Evolutionary conservation across 2,113 vertebrate species (phyloP).

Genomic region (Campylomormyrus tamandua): DNA sequence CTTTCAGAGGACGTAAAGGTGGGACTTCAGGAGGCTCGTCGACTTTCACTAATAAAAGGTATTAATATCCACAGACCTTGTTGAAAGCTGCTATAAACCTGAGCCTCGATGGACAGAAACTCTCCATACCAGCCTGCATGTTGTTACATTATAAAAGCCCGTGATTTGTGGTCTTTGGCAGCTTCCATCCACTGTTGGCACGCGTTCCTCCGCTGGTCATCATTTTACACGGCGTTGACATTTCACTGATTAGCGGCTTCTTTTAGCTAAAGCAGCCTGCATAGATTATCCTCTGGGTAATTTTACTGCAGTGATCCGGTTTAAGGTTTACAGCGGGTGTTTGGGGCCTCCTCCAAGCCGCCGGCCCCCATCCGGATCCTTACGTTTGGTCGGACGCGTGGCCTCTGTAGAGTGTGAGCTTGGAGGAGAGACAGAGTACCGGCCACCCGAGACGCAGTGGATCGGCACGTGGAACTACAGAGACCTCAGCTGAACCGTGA

Average conservation of each 20-base stretch:
- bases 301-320: background rate
- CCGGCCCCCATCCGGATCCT: background rate
- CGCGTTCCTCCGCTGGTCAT: background rate
- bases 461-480: background rate
- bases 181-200: background rate
- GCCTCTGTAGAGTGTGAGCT: background rate
- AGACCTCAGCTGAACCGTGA: background rate
- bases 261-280: background rate
- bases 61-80: background rate
- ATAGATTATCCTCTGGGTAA: background rate
- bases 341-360: background rate
- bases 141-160: background rate
- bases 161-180: background rate
- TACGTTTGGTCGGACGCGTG: background rate
- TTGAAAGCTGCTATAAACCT: background rate
- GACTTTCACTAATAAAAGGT: background rate
- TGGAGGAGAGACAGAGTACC: background rate
- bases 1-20: constrained; percentile 13
- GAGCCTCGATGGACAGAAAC: background rate
- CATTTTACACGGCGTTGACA: background rate
- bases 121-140: background rate
- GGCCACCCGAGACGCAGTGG: background rate
- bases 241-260: background rate
- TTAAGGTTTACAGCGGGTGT: background rate
- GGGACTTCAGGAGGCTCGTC: too few relatives aligned